A percentile compares a stretch with the other conserved stretches of the same genome.
Conservation (phyloP, 2,888 invertebrate genomes). For the Lochmaea capreae region DNA sequence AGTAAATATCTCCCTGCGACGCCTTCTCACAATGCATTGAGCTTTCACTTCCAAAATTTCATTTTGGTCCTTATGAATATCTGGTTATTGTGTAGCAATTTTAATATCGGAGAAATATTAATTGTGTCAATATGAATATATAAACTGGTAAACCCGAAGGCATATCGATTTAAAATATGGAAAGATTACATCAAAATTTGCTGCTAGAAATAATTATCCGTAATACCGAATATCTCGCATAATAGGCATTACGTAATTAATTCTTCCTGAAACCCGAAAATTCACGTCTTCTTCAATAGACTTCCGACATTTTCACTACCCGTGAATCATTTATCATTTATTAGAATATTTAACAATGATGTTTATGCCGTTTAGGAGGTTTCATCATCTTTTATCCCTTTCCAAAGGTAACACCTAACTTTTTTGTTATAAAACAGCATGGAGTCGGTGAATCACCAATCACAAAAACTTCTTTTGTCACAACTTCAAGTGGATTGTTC, state of each 20-base stretch:
- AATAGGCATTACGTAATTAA: constrained; percentile 19
- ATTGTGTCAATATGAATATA: neutral
- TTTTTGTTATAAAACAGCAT: neutral
- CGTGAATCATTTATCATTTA: constrained; percentile 50
- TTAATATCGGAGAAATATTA: neutral
- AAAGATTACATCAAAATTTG: constrained; percentile 2
- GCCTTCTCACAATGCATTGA: no score
- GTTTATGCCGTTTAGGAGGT: neutral
- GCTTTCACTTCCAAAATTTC: neutral
- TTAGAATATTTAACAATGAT: constrained; percentile 52
- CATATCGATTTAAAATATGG: constrained; percentile 1
- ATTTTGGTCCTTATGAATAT: neutral
- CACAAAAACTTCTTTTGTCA: no score
- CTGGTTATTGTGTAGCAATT: neutral
- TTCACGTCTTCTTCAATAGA: constrained; percentile 26
- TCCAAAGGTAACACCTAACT: neutral
- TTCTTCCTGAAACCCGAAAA: constrained; percentile 24
- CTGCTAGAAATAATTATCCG: neutral
- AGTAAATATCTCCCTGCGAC: no score
- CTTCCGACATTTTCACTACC: constrained; percentile 32
- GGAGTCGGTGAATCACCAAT: neutral
- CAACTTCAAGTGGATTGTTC: no score
- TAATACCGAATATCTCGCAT: constrained; percentile 16
- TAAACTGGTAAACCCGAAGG: neutral
- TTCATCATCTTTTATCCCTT: neutral